Base-by-base conservation (phyloP, 35 echinoderm and acorn worm genomes). In the Acanthaster planci region DNA sequence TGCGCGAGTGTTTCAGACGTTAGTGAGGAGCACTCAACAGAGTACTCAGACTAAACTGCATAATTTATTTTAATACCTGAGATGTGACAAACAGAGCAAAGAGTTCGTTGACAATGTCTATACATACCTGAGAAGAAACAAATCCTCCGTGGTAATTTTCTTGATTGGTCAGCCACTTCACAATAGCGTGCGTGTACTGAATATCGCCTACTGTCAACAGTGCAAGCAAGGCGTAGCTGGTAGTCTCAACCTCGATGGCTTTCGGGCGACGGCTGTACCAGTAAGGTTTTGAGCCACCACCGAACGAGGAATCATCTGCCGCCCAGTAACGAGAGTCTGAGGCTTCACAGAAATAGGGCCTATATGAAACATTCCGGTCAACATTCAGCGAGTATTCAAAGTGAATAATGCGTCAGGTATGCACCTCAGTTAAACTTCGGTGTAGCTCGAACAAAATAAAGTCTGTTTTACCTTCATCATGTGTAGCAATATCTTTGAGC, bases 191-290 rank as follows among this genome's bases (percentile, higher is more conserved):
- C 15, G 67, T 52, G 53, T 90, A 85, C 1, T 82, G n/a, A 6
- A 85, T 27, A 7, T 90, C 83, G 59, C 51, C 40, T 0, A 90
- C 52, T 7, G 32, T 21, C 40, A 90, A 75, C 75, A 80, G 75
- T 29, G 89, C 83, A 23, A 90, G 37, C 52, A 90, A 53, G 22
- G 89, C 82, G 38, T 90, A 90, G 10, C 68, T 51, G 29, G 89
- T 86, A 10, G 75, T 90, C 44, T 90, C 89, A 12, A 90, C 82
- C 12, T 75, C 75, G 15, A 90, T 84, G 56, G 89, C 89, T 2
- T 87, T 84, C 0, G 95, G 95, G 16, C 88, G 76, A 55, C 57
- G 68, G 12, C 79, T 37, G 72, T 93, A 93, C 95, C 95, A 97
- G 51, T 93, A 90, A 8, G 91, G 95, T 30, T 80, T 84, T 5